Conservation (phyloP, 2,797 vertebrate genomes). For the Gouania willdenowi region DNA sequence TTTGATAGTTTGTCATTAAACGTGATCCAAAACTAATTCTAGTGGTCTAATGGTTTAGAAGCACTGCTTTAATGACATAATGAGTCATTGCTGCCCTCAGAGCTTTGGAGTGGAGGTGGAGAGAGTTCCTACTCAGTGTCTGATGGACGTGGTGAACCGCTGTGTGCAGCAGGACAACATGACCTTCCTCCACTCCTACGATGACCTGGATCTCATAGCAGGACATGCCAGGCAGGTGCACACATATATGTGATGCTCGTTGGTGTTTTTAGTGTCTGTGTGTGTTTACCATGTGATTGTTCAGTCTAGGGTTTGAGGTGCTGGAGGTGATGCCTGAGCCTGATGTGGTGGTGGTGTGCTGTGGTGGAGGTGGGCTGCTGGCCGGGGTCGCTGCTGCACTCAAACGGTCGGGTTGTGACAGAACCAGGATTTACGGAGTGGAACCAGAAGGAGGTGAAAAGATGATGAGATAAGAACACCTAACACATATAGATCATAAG, state of each 20-base stretch:
- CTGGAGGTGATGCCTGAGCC: slow-evolving; percentile 66
- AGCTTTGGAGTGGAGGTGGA: slow-evolving; percentile 76
- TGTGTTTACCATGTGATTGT: no score
- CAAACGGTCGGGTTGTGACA: slow-evolving; percentile 69
- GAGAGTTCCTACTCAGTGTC: slow-evolving; percentile 54
- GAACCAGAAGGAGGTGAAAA: slow-evolving; percentile 76
- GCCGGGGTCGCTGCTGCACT: slow-evolving; percentile 73
- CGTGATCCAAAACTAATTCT: no score
- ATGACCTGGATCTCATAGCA: slow-evolving; percentile 75
- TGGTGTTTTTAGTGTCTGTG: no score
- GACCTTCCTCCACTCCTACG: slow-evolving; percentile 75
- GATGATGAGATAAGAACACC: accelerated
- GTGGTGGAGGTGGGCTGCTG: slow-evolving; percentile 76
- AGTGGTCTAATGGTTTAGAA: no score
- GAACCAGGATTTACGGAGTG: slow-evolving; percentile 75
- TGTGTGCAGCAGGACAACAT: slow-evolving; percentile 69
- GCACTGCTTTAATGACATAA: no score
- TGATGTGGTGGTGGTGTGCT: slow-evolving; percentile 77
- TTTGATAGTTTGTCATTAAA: no score
- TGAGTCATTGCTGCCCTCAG: slow-evolving; percentile 41
- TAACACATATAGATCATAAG: no score
- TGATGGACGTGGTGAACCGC: slow-evolving; percentile 70
- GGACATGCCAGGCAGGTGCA: slow-evolving; percentile 72
- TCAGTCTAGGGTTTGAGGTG: slow-evolving; percentile 74
- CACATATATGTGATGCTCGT: background rate